Evolutionary conservation across 2,113 vertebrate genomes (phyloP).

Genomic region (Orycteropus afer): DNA sequence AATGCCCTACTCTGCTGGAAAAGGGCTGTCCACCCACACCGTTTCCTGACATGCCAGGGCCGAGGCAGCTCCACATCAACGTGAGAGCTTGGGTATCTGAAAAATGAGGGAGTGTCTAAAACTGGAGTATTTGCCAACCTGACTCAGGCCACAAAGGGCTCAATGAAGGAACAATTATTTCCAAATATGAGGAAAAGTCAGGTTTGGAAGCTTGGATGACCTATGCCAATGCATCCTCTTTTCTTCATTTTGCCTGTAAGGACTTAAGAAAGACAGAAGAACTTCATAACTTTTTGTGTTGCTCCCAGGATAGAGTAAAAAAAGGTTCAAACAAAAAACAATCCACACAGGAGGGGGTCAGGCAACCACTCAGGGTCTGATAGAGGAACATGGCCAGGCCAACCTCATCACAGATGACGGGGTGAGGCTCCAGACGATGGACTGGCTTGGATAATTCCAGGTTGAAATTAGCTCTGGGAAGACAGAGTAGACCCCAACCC

Average conservation of each 20-base stretch:
- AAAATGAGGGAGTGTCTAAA: rapidly evolving
- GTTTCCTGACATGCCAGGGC: neutral
- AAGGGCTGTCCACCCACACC: neutral
- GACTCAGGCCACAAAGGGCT: neutral
- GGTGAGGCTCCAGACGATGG: rapidly evolving
- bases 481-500: neutral
- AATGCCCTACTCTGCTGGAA: neutral
- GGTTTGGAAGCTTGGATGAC: neutral
- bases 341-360: neutral
- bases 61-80: neutral
- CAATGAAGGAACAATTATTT: rapidly evolving
- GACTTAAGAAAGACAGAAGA: neutral
- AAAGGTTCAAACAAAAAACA: neutral
- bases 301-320: neutral
- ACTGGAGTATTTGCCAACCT: neutral
- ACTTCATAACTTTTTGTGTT: neutral
- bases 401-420: rapidly evolving
- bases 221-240: neutral
- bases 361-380: neutral
- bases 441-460: neutral
- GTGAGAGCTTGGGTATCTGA: neutral
- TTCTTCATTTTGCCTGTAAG: neutral
- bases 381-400: neutral
- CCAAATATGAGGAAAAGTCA: neutral
- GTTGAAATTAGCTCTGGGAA: neutral